Evolutionary conservation across 2,797 vertebrate genomes (phyloP).

Genomic region (Schizopygopsis malacanthus): DNA sequence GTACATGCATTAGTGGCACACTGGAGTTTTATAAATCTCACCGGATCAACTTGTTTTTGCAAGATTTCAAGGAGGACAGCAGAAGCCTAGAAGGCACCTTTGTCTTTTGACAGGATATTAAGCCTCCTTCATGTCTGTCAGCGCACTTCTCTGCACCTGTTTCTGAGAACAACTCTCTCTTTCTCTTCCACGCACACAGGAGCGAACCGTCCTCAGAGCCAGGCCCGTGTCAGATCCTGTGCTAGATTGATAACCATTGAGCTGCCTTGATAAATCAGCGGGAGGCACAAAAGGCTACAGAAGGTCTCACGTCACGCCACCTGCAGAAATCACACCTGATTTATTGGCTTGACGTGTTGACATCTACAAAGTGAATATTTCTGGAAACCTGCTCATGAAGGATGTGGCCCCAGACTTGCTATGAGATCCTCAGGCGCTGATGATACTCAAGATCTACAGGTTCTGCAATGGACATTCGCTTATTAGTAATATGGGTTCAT

Average conservation of each 20-base stretch:
- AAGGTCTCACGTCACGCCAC: conserved; percentile 48
- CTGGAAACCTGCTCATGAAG: not conserved
- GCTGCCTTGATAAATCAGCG: conserved; percentile 54
- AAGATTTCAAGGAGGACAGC: conserved; percentile 41
- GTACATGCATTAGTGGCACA: conserved; percentile 13
- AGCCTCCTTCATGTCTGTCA: conserved; percentile 51
- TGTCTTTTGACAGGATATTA: conserved; percentile 54
- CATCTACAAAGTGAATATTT: conserved; percentile 25
- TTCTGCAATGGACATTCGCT: not conserved
- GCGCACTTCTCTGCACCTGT: conserved; percentile 49
- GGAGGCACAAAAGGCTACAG: conserved; percentile 50
- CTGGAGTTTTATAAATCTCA: conserved; percentile 36
- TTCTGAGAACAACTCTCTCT: conserved; percentile 45
- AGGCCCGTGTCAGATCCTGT: conserved; percentile 47
- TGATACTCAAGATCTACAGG: not conserved
- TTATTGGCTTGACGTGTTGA: conserved; percentile 35
- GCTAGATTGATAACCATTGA: conserved; percentile 54
- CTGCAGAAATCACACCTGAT: conserved; percentile 52
- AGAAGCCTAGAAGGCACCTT: conserved; percentile 48
- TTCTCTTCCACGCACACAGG: conserved; percentile 47
- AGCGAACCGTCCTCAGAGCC: conserved; percentile 35
- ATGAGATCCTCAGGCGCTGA: not conserved
- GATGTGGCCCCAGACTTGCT: not conserved
- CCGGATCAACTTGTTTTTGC: conserved; percentile 37
- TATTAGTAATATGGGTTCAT: not conserved